phyloP scores from a whole-genome alignment of 2,888 invertebrate genomes.

The Aleiodes alternator region DNA sequence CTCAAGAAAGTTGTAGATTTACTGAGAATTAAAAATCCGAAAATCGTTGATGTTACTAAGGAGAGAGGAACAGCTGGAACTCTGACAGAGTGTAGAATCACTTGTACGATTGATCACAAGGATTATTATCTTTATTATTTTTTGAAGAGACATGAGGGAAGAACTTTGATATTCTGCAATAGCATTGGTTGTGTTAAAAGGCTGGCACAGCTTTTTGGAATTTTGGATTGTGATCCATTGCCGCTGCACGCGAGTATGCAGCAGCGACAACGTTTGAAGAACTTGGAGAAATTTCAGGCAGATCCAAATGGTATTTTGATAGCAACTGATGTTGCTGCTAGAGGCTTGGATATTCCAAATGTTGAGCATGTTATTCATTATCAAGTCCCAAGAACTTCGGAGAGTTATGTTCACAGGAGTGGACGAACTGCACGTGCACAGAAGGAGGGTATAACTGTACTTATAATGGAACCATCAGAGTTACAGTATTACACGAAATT shows the following conservation, averaged over 20 bases:
- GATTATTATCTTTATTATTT: slow-evolving; percentile 96
- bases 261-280: slow-evolving; percentile 94
- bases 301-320: slow-evolving; percentile 86
- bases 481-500: slow-evolving; percentile 86
- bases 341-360: slow-evolving; percentile 95
- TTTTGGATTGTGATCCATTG: slow-evolving; percentile 84
- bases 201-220: slow-evolving; percentile 81
- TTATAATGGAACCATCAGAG: slow-evolving; percentile 94
- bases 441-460: slow-evolving; percentile 91
- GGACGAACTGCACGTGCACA: slow-evolving; percentile 96
- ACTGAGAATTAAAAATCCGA: slow-evolving; percentile 91
- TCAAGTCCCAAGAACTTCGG: slow-evolving; percentile 95
- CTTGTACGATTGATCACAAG: slow-evolving; percentile 87
- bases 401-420: slow-evolving; percentile 97
- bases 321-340: slow-evolving; percentile 97
- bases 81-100: slow-evolving; percentile 89
- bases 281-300: slow-evolving; percentile 90
- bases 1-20: slow-evolving; percentile 85
- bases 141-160: slow-evolving; percentile 87
- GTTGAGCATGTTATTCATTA: slow-evolving; percentile 98
- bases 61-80: slow-evolving; percentile 87
- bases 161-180: slow-evolving; percentile 95
- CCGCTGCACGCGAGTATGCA: slow-evolving; percentile 94
- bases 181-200: slow-evolving; percentile 95
- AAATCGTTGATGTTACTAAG: slow-evolving; percentile 94